Percentiles rank a stretch among this genome's conserved stretches.
These are phyloP conservation scores for Tricholaema leucomelas DNA, from an alignment of 2,113 vertebrate genomes.

Conservation along the genomic window DNA sequence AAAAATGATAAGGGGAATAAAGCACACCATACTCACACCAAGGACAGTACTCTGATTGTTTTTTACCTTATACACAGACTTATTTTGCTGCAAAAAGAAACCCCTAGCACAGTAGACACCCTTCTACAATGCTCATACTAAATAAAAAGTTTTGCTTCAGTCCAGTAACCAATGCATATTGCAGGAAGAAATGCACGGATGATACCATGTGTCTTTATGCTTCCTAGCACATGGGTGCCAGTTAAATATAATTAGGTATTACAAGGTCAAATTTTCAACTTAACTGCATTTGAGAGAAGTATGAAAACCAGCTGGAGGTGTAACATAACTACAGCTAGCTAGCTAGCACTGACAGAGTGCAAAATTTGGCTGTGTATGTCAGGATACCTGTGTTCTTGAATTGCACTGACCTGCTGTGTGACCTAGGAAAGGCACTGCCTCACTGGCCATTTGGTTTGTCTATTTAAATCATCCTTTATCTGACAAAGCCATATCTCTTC, in stretches of 20 bases:
- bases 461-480: neutral
- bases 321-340: neutral
- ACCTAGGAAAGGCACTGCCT: neutral
- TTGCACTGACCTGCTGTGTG: neutral
- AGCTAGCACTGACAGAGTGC: neutral
- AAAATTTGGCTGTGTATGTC: neutral
- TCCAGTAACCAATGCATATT: neutral
- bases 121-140: neutral
- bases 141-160: neutral
- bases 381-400: neutral
- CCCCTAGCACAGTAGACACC: too few relatives aligned
- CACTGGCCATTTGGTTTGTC: neutral
- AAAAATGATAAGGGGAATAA: conserved; percentile 25
- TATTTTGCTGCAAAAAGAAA: neutral
- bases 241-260: neutral
- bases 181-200: neutral
- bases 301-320: neutral
- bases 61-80: neutral
- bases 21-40: neutral
- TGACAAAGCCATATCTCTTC: neutral
- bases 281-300: neutral
- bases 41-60: neutral
- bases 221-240: neutral
- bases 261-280: neutral
- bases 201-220: neutral